phyloP scores from a whole-genome alignment of 1,140 invertebrate species.

The Danaus melanippus region DNA sequence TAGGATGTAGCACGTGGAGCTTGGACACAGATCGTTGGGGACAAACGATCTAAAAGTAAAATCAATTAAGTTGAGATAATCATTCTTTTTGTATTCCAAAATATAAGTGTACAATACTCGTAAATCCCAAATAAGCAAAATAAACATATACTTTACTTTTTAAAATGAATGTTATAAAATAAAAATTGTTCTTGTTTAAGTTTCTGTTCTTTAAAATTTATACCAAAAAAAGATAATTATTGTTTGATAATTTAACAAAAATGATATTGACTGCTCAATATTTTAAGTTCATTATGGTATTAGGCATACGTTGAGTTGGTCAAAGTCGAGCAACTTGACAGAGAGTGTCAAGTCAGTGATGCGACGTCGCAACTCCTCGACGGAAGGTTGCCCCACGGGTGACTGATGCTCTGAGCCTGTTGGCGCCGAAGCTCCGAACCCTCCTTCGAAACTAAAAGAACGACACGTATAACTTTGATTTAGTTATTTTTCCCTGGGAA shows the following conservation, averaged over 20 bases:
- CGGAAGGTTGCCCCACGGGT: conserved; percentile 35
- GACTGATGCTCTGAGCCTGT: conserved; percentile 20
- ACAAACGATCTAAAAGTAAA: conserved; percentile 72
- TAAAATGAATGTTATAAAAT: no score
- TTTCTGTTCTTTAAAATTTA: no score
- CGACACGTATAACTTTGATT: no score
- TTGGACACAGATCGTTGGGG: conserved; percentile 80
- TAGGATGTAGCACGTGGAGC: conserved; percentile 79
- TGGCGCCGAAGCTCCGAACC: conserved; percentile 30
- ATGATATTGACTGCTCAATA: no score
- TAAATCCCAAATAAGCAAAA: no score
- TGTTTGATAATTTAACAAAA: no score
- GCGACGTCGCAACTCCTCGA: conserved; percentile 36
- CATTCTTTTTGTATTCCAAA: neutral
- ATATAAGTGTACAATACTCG: no score
- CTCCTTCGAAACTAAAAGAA: conserved; percentile 51
- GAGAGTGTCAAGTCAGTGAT: conserved; percentile 74
- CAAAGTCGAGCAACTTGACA: conserved; percentile 77
- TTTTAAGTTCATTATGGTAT: no score
- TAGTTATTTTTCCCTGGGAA: no score
- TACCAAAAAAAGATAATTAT: no score
- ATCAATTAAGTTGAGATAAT: neutral
- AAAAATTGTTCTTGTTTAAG: no score
- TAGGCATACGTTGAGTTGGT: conserved; percentile 71
- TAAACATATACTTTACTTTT: no score